Evolutionary conservation across 92 coral and sea anemone species (phyloP).

Genomic region (Micromussa lordhowensis): DNA sequence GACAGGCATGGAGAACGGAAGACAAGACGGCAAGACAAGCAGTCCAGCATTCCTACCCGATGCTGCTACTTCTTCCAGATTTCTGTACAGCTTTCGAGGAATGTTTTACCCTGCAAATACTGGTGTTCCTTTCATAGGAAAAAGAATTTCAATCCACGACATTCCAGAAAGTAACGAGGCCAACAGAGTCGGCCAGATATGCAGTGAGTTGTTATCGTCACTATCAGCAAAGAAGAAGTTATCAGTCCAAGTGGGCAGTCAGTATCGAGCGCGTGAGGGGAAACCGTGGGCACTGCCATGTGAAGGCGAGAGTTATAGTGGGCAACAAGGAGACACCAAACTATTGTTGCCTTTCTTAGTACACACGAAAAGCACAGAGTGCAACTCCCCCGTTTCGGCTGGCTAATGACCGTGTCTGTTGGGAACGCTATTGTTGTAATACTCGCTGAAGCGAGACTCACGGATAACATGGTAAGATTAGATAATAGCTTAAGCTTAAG

Average conservation of each 20-base stretch:
- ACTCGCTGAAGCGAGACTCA: conserved; percentile 96
- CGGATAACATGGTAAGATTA: conserved; percentile 95
- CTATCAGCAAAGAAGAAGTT: neutral
- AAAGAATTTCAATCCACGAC: neutral
- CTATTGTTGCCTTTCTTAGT: too few relatives aligned
- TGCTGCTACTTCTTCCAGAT: neutral
- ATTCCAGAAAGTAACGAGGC: too few relatives aligned
- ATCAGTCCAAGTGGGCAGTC: neutral
- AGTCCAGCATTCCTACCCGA: neutral
- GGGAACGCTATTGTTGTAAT: conserved; percentile 97
- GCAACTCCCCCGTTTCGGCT: conserved; percentile 39
- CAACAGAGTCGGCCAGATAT: too few relatives aligned
- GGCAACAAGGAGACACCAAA: neutral
- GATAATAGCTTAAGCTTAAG: too few relatives aligned
- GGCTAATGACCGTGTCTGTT: conserved; percentile 95
- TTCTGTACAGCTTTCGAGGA: conserved; percentile 2
- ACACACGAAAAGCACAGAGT: neutral
- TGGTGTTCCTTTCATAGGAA: conserved; percentile 2
- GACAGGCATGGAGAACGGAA: neutral
- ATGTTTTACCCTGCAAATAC: neutral
- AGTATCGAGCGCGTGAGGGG: neutral
- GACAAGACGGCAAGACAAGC: neutral
- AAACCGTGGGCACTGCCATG: neutral
- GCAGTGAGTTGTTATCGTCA: neutral
- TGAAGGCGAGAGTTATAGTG: neutral